These are phyloP conservation scores for Mamestra configurata DNA, from an alignment of 1,140 invertebrate species.

Conservation along the genomic window DNA sequence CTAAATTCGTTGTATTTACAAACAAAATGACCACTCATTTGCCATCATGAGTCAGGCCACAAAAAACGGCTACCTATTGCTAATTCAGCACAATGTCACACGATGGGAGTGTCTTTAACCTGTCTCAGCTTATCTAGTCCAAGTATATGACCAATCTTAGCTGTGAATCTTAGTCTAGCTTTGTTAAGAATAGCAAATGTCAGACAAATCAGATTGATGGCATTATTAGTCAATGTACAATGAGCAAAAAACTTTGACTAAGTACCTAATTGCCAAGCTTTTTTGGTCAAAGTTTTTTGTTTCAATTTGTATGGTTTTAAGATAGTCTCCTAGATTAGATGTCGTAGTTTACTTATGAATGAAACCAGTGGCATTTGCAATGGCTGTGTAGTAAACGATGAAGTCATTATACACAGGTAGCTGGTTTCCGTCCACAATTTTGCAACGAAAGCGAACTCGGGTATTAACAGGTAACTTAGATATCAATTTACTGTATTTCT, in stretches of 20 bases:
- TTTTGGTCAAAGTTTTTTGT: background rate
- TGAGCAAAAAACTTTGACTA: too few species aligned
- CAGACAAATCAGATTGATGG: background rate
- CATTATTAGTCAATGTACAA: too few species aligned
- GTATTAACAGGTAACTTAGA: background rate
- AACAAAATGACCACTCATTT: background rate
- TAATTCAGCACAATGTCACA: conserved; percentile 29
- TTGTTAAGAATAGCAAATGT: background rate
- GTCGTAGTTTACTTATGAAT: background rate
- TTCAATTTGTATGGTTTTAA: background rate
- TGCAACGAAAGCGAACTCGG: background rate
- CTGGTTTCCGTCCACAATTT: background rate
- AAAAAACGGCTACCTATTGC: background rate
- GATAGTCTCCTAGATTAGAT: too few species aligned
- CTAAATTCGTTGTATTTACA: conserved; percentile 6
- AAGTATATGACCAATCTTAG: background rate
- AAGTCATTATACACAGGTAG: background rate
- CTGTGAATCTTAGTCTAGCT: conserved; percentile 1
- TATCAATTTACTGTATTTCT: background rate
- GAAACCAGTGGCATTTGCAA: background rate
- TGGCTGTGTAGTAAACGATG: too few species aligned
- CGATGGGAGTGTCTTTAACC: background rate
- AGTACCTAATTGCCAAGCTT: too few species aligned
- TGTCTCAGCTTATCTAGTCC: conserved; percentile 1
- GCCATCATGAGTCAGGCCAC: conserved; percentile 5